A percentile compares a stretch with the other conserved stretches of the same genome.
phyloP scores from a whole-genome alignment of 1,140 invertebrate species.

The Aphidius ervi region DNA sequence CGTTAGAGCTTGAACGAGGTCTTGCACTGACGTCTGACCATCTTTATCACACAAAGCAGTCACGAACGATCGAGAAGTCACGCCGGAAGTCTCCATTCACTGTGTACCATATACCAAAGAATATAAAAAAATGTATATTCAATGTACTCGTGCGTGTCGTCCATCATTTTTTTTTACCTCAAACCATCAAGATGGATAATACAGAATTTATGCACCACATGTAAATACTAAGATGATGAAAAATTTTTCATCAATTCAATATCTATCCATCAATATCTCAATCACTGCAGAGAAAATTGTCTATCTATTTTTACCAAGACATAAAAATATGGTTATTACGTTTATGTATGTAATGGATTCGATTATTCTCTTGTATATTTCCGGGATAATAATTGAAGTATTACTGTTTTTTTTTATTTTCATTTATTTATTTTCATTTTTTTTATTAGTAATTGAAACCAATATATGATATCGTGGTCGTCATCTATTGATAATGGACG shows the following conservation, averaged over 20 bases:
- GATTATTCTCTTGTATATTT: constrained; percentile 8
- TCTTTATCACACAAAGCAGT: constrained; percentile 25
- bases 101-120: too few relatives aligned
- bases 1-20: background rate
- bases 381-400: constrained; percentile 1
- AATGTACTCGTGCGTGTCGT: constrained; percentile 20
- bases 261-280: too few relatives aligned
- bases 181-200: too few relatives aligned
- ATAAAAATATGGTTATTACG: too few relatives aligned
- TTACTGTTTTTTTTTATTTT: background rate
- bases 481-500: constrained; percentile 5
- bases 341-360: too few relatives aligned
- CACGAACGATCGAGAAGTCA: constrained; percentile 22
- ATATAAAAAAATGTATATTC: constrained; percentile 5
- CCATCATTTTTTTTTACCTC: background rate
- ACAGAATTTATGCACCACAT: too few relatives aligned
- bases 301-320: too few relatives aligned
- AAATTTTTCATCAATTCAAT: too few relatives aligned
- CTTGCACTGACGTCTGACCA: background rate
- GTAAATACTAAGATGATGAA: too few relatives aligned
- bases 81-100: constrained; percentile 25
- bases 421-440: background rate
- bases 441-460: constrained; percentile 4
- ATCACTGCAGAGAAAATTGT: too few relatives aligned
- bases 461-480: constrained; percentile 3